Evolutionary conservation across 2,113 vertebrate species (phyloP), one percentile per base, ranked within the genome.

Genomic region (Rousettus leschenaultii): DNA sequence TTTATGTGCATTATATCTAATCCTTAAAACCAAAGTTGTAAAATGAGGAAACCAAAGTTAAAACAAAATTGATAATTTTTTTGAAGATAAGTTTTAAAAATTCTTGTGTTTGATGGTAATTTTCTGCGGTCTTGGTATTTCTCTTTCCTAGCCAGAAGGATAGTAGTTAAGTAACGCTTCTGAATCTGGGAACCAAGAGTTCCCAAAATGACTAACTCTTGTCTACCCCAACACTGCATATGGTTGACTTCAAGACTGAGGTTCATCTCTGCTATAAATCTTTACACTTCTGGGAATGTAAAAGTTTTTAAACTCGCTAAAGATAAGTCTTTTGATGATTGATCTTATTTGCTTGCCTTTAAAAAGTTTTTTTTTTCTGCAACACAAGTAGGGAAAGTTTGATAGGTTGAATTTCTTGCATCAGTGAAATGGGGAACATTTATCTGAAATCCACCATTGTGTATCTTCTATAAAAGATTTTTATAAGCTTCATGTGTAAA

Each of bases 1-100:
- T 84, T 79, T 71, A 21, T 89, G 63, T 70, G 40, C 61, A 71
- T 92, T 89, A 30, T 80, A 71, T 96, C 45, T 90, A 78, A 71
- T 90, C 13, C 45, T 83, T 65, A 38, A 85, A 91, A 53, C 2
- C 26, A 30, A 6, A 61, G 10, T 33, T 82, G 61, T 82, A 43
- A 61, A 13, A 38, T 43, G 16, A 63, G 57, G 61, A 82, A 45
- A 61, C 16, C 57, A 43, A 73, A 80, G n/a, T 66, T 82, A n/a
- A 82, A 91, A 33, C 33, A 71, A 82, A 28, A 30, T 38, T 68
- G n/a, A 38, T 74, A 30, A 48, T 51, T 75, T 63, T 94, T 65
- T 30, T 7, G 11, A 59, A 66, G 35, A 3, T 33, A 51, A n/a
- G 6, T 63, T 79, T 85, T 35, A 40, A 66, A 71, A 87, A 22